These are phyloP conservation scores for Cinara cedri DNA, from an alignment of 2,888 invertebrate species.

Conservation along the genomic window DNA sequence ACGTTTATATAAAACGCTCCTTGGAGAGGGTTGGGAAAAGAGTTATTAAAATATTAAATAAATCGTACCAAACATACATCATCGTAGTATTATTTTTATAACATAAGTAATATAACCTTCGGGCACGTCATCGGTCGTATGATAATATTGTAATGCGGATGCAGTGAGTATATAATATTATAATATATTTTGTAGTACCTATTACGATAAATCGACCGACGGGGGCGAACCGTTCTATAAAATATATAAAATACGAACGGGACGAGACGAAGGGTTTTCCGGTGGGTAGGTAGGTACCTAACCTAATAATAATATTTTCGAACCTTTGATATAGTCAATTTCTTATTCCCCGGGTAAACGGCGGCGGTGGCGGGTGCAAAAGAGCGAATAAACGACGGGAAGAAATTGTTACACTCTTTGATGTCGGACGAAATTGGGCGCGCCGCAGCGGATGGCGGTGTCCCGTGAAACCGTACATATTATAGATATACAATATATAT, in stretches of 20 bases:
- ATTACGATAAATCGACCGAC: conserved; percentile 28
- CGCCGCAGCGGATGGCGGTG: not conserved
- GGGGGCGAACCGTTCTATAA: no score
- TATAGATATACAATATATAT: not conserved
- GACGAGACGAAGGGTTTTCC: conserved; percentile 6
- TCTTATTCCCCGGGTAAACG: conserved; percentile 15
- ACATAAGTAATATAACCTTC: not conserved
- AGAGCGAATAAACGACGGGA: not conserved
- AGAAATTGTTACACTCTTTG: conserved; percentile 47
- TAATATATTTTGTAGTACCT: not conserved
- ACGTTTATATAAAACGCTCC: no score
- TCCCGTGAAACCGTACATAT: no score
- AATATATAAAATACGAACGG: conserved; percentile 16
- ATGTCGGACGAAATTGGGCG: conserved; percentile 44
- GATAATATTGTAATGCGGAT: no score
- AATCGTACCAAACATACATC: not conserved
- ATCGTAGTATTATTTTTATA: not conserved
- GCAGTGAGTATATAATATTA: not conserved
- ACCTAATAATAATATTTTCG: conserved; percentile 43
- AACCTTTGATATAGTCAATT: conserved; percentile 49
- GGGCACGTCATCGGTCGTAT: no score
- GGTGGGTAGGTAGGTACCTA: not conserved
- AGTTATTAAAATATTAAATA: no score
- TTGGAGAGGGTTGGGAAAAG: no score
- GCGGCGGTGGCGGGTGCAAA: not conserved